Conservation (phyloP, 2,888 invertebrate genomes). For the Tetranychus piercei region DNA sequence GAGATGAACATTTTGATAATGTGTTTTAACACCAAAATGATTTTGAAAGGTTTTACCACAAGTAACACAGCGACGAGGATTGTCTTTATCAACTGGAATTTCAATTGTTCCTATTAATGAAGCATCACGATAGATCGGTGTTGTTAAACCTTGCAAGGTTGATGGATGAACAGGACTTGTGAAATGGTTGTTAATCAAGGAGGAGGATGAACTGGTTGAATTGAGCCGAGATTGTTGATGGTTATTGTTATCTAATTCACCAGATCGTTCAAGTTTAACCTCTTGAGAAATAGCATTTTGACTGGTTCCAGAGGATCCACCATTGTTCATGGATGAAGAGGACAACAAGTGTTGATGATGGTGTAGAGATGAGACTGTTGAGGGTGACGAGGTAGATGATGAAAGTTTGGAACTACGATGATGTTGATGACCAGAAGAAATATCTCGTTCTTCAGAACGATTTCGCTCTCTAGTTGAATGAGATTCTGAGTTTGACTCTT, state of each 20-base stretch:
- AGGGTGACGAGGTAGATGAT: not conserved
- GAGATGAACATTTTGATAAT: conserved; percentile 84
- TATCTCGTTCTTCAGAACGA: not conserved
- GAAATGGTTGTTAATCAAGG: not conserved
- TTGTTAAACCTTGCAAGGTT: conserved; percentile 27
- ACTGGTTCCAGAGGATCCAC: not conserved
- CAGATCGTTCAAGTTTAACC: not conserved
- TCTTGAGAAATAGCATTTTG: not conserved
- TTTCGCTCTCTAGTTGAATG: not conserved
- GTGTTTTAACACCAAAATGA: conserved; percentile 76
- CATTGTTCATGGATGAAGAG: not conserved
- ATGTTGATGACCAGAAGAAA: not conserved
- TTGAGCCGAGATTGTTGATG: not conserved
- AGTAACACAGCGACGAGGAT: conserved; percentile 70
- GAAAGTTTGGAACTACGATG: not conserved
- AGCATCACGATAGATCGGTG: conserved; percentile 28
- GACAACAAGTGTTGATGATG: not conserved
- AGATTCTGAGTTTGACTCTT: not conserved
- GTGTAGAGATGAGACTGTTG: not conserved
- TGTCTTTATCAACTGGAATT: conserved; percentile 74
- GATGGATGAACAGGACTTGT: conserved; percentile 7
- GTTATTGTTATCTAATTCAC: conserved; percentile 4
- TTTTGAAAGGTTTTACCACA: conserved; percentile 86
- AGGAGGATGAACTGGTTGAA: not conserved
- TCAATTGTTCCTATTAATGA: conserved; percentile 37